Base-by-base conservation (phyloP, 2,797 vertebrate genomes). In the Pampus argenteus region DNA sequence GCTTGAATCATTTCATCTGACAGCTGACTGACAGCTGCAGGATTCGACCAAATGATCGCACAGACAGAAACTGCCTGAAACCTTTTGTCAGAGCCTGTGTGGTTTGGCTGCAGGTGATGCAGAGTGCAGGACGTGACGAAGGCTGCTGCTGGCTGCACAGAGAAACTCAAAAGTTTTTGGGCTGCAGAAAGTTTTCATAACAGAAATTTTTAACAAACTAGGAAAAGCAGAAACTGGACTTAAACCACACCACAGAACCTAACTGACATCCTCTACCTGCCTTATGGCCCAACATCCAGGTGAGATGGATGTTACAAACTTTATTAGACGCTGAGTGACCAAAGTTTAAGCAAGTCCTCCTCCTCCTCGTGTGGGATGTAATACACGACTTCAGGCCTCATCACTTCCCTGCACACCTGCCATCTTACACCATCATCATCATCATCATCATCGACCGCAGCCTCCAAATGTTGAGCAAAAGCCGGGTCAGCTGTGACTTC, bases 11-110 rank as follows among this genome's bases (percentile, higher is more conserved):
- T 44, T 13, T 22, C 3, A 1, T 9, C 18, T 20, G 75, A 72
- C 54, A 38, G 44, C 44, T 67, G 75, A 78, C 10, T 63, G 63
- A 56, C 64, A 47, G 58, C 23, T 51, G 18, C 51, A 26, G 45
- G 17, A 48, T 57, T 45, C 13, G 1, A 34, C 31, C 20, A 3
- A 48, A 54, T 29, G 31, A 31, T 8, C 22, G 36, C 28, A 76
- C 14, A 14, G 65, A 67, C 59, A 50, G 44, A 9, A 34, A 2
- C 49, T 0, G 56, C 49, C 31, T 25, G 1, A 40, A 8, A 51
- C 60, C 48, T 58, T 7, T 2, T 20, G 31, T 52, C 31, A 17
- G n/a, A 48, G 3, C 55, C 15, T 34, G 40, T 34, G 44, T 2
- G 34, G 54, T 66, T 40, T 63, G 34, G 60, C 44, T 63, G 15